Evolutionary conservation across 2,888 invertebrate genomes (phyloP), one percentile per base, ranked within the genome.

Genomic region (Melanotus villosus): DNA sequence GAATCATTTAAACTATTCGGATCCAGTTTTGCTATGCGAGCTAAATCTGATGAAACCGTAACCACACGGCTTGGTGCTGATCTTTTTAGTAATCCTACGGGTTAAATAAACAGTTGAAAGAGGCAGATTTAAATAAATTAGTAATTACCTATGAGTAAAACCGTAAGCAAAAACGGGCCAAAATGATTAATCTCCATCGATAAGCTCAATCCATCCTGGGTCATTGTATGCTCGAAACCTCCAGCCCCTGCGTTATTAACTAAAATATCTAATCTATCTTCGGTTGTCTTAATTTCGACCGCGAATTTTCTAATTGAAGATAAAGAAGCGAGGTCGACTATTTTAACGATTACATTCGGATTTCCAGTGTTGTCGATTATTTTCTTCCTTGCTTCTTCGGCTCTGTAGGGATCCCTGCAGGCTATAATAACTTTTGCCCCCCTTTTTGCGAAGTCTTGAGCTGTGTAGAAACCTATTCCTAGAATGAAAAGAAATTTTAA

Each of bases 261-360:
- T 41, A 92, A 82, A 7, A 91, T 87, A 75, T 92, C 89, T 64
- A 92, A 77, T 77, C 87, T 87, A 0, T 85, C 83, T 80, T 90
- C 89, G 0, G 83, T 81, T 14, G 82, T 82, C 72, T 87, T 86
- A 41, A 92, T 86, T 21, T 88, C 87, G 14, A 21, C 23, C 0
- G 90, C 91, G 80, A 93, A 93, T 41, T 85, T 83, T 57, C 90
- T 84, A 1, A 90, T 86, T 0, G 89, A 89, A 0, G 80, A 77
- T 18, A 90, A 81, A 0, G 88, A 89, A 2, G 87, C 85, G 38
- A 90, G 80, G 73, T 90, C 89, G 43, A 90, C 77, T 38, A 86
- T 81, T 71, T 86, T 85, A 16, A 81, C 79, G 19, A 80, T 78
- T 21, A 86, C 76, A 66, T 86, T 82, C 2, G 76, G 70, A 68